These are phyloP conservation scores for Didymodactylos carnosus DNA, from an alignment of 2,888 invertebrate species.

Conservation along the genomic window DNA sequence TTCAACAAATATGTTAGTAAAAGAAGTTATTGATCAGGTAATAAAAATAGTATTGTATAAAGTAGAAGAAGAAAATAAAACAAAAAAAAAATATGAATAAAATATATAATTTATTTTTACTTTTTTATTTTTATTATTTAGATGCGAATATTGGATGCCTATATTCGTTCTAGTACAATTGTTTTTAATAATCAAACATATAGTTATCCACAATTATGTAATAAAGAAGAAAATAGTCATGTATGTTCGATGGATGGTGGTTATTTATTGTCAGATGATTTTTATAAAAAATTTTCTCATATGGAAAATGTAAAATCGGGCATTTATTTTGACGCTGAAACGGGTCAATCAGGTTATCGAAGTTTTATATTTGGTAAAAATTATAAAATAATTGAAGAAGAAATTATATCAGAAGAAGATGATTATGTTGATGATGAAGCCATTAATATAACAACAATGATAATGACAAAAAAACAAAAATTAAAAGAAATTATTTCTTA, in stretches of 20 bases:
- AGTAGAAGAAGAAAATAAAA: too few species aligned
- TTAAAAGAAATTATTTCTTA: not conserved
- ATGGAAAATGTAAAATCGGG: not conserved
- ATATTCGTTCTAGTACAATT: not conserved
- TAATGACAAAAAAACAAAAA: not conserved
- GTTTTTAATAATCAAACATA: not conserved
- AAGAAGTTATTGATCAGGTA: not conserved
- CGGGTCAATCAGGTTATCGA: not conserved
- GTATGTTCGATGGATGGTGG: not conserved
- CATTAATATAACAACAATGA: too few species aligned
- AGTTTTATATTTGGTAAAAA: not conserved
- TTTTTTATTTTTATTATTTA: too few species aligned
- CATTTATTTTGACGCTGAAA: not conserved
- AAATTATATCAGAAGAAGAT: too few species aligned
- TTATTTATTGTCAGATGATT: not conserved
- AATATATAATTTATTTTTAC: too few species aligned
- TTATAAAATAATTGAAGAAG: not conserved
- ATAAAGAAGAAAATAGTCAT: not conserved
- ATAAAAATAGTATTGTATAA: not conserved
- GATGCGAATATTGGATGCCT: not conserved
- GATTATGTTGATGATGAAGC: not conserved
- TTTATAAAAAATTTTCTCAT: not conserved
- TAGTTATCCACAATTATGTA: not conserved
- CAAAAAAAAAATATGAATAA: too few species aligned
- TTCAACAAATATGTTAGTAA: not conserved